These are phyloP conservation scores for Crocidura indochinensis DNA, from an alignment of 2,797 vertebrate species.

Conservation along the genomic window DNA sequence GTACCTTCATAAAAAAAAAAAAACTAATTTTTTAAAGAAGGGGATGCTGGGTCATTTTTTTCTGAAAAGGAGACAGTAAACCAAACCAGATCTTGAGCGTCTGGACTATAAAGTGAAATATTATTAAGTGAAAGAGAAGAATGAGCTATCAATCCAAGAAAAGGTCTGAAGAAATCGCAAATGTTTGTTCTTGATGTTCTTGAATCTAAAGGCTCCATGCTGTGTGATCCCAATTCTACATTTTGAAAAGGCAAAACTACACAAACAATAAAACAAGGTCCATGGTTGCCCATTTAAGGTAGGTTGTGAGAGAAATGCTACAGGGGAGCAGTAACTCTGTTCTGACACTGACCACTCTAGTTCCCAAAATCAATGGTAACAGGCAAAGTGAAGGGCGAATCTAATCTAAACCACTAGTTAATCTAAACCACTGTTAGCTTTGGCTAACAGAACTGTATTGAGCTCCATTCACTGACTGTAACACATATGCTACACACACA, in stretches of 20 bases:
- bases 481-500: too few relatives aligned
- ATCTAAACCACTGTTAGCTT: too few relatives aligned
- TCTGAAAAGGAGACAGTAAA: too few relatives aligned
- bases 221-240: neutral
- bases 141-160: neutral
- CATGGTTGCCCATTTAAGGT: neutral
- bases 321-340: neutral
- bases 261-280: neutral
- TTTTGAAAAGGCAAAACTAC: constrained; percentile 6
- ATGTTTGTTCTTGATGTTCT: neutral
- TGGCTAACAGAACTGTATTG: too few relatives aligned
- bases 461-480: too few relatives aligned
- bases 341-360: neutral
- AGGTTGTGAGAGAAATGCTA: neutral
- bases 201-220: neutral
- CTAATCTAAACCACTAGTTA: neutral
- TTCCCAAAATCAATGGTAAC: neutral
- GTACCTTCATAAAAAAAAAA: too few relatives aligned
- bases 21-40: too few relatives aligned
- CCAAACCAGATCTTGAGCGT: too few relatives aligned
- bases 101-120: neutral
- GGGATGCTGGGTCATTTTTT: too few relatives aligned
- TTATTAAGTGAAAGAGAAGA: neutral
- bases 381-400: neutral
- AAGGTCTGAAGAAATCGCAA: neutral